Base-by-base conservation (phyloP, 2,113 vertebrate genomes). In the Hydrolagus affinis region DNA sequence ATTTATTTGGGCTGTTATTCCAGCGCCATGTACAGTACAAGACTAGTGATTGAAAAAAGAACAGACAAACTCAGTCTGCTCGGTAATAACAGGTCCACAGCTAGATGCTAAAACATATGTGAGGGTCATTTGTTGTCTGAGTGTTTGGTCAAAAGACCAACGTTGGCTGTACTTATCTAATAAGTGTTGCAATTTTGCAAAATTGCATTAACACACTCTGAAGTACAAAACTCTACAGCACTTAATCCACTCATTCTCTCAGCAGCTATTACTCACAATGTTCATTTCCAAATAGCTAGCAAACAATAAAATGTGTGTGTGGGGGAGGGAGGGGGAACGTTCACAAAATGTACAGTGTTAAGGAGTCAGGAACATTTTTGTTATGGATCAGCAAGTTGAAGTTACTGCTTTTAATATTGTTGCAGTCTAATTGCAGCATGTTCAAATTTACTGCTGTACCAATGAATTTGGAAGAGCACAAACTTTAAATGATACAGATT, bases 111-210 rank as follows among this genome's bases (percentile, higher is more conserved):
- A 75, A 75, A 25, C 21, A 75, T 75, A 17, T 75, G 73, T 75
- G 44, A 75, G 32, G 56, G 73, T 75, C 14, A 75, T 75, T 75
- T 44, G 19, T 44, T 56, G 73, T 75, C 73, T 75, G 56, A 75
- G 56, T 75, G n/a, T 56, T 75, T 75, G 19, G 19, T 21, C 56
- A 44, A 56, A 57, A 44, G 19, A 19, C 56, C 21, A 75, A 56
- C 73, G 56, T 57, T 75, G 73, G 32, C 32, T 57, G 73, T 3
- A n/a, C 17, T 56, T 56, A 75, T 30, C 73, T 75, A 44, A 44
- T 75, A 75, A 75, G 73, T 75, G 73, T 44, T 19, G 3, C 14
- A 75, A 75, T 75, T 57, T 75, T 75, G 73, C 21, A 30, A 75
- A 56, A n/a, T 75, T 75, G 32, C 8, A 75, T 56, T 75, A 57